Conservation (phyloP, 2,888 invertebrate species). For the Drosophila eohydei region DNA sequence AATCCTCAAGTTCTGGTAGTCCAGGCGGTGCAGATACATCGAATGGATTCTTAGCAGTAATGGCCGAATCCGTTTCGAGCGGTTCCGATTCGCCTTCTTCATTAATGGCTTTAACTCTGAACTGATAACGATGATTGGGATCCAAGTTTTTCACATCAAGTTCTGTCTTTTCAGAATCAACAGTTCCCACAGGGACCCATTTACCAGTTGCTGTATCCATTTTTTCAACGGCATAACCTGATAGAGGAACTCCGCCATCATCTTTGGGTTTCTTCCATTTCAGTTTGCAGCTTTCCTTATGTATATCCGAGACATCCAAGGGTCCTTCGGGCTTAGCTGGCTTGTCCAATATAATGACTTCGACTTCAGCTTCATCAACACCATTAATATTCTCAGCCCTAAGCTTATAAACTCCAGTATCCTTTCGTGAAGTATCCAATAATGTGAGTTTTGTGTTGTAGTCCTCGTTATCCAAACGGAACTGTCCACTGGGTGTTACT, state of each 20-base stretch:
- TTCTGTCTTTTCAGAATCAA: conserved; percentile 92
- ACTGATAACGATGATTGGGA: conserved; percentile 98
- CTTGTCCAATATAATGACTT: conserved; percentile 92
- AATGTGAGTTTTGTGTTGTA: conserved; percentile 95
- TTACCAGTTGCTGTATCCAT: conserved; percentile 95
- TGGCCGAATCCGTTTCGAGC: conserved; percentile 93
- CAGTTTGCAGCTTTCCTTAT: conserved; percentile 96
- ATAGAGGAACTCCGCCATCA: conserved; percentile 96
- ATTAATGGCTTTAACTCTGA: conserved; percentile 98
- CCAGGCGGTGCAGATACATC: conserved; percentile 95
- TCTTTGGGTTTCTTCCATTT: conserved; percentile 98
- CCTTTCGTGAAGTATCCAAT: conserved; percentile 91
- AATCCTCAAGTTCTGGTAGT: conserved; percentile 95
- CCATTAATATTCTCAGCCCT: conserved; percentile 97
- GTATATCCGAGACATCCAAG: conserved; percentile 94
- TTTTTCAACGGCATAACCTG: conserved; percentile 96
- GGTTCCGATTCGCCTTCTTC: conserved; percentile 99
- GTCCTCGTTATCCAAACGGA: conserved; percentile 95
- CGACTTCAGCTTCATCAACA: conserved; percentile 96
- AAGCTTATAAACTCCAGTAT: conserved; percentile 96
- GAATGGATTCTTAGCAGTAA: conserved; percentile 98
- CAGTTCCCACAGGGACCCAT: conserved; percentile 94
- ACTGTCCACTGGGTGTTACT: conserved; percentile 88
- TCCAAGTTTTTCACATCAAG: conserved; percentile 94
- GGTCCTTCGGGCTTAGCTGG: conserved; percentile 90